Base-by-base conservation (phyloP, 2,888 invertebrate genomes). In the Trissolcus japonicus region DNA sequence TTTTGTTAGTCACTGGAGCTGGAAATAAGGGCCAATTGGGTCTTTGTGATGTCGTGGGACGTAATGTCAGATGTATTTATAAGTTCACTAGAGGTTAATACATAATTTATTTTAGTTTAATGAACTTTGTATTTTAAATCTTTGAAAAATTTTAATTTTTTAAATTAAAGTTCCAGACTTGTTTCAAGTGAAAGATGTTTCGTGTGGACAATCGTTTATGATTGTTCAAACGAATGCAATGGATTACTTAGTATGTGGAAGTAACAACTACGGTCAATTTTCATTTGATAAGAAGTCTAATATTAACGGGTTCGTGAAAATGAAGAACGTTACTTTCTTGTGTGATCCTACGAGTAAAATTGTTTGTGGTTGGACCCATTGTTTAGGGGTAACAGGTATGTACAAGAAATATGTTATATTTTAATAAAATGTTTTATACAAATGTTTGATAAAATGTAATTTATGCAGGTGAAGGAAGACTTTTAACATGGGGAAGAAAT, bases 181-280 rank as follows among this genome's bases (percentile, higher is more conserved):
- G 65, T 88, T 89, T 83, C 90, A 95, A 83, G 89, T 91, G 76
- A 90, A 92, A 7, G 35, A 35, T 84, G 91, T 95, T 62, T 92
- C 93, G 51, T 95, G 95, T 88, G 97, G 97, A 1, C 95, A 96
- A 88, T 93, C 95, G 84, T 95, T 96, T 86, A 93, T 94, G 6
- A 87, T 95, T 43, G 93, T 92, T 11, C 83, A 92, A 63, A 91
- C 90, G 50, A 86, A 87, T 19, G 88, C 90, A 80, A 93, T 93
- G 82, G 92, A 91, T 67, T 90, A 93, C 73, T 95, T 91, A 90
- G 93, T 91, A 13, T 95, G 95, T 93, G 97, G 97, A 25, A 95
- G 95, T 83, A 96, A 96, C 84, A 95, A 94, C 88, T 94, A 93
- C 88, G 94, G 96, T 0, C 96, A 97, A 85, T 89, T 95, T 60